These are phyloP conservation scores for Melanerpes formicivorus DNA, from an alignment of 2,113 vertebrate species.

Conservation along the genomic window DNA sequence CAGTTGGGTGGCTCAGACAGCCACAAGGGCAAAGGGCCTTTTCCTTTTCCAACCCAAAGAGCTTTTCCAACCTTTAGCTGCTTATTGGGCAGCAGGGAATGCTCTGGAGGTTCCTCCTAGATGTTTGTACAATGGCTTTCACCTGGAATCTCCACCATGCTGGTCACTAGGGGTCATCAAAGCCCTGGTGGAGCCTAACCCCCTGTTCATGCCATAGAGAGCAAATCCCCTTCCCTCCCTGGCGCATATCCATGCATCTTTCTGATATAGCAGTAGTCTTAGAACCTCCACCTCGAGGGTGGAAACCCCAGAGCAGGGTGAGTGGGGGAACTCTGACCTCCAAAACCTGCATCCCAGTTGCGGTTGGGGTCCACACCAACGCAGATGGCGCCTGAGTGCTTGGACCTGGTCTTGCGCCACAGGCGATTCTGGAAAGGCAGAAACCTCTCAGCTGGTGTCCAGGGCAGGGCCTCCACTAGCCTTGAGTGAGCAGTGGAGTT, in stretches of 20 bases:
- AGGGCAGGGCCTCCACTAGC: neutral
- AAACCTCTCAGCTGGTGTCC: neutral
- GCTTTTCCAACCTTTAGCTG: neutral
- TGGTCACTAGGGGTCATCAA: neutral
- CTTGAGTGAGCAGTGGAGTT: fast-evolving
- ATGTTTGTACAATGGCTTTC: neutral
- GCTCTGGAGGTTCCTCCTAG: neutral
- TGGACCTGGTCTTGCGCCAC: constrained; percentile 95
- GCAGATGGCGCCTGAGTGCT: constrained; percentile 59
- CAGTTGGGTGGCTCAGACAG: neutral
- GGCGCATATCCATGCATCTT: neutral
- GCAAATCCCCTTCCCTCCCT: neutral
- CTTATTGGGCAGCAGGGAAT: neutral
- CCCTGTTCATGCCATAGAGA: fast-evolving
- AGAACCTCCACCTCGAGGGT: neutral
- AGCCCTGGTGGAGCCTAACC: neutral
- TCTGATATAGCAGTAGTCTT: neutral
- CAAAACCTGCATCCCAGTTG: constrained; percentile 92
- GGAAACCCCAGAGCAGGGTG: fast-evolving
- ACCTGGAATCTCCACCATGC: neutral
- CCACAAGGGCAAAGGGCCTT: neutral
- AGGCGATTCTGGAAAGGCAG: constrained; percentile 82
- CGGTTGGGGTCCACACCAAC: constrained; percentile 90
- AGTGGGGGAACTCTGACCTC: constrained; percentile 68
- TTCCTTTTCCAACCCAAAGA: neutral